Conservation (phyloP, 2,113 vertebrate species). For the Falcunculus frontatus region DNA sequence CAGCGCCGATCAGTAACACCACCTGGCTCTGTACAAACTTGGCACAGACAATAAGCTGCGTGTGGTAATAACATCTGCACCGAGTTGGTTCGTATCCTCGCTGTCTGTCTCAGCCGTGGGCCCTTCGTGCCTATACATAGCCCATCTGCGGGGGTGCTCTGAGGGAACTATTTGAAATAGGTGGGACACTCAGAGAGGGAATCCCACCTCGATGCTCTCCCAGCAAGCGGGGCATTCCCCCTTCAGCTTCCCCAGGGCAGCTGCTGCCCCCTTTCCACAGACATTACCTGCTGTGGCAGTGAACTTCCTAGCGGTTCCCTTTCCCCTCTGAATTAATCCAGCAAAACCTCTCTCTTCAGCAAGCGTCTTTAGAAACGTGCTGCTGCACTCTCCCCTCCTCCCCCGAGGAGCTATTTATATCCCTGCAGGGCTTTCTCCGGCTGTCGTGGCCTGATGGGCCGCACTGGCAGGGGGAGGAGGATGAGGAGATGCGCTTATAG, state of each 20-base stretch:
- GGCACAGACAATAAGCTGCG: neutral
- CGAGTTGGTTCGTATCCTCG: neutral
- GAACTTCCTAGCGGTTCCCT: neutral
- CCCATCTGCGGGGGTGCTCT: neutral
- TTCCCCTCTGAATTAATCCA: neutral
- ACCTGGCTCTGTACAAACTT: neutral
- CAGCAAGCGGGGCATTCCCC: neutral
- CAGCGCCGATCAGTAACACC: neutral
- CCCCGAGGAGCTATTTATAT: constrained; percentile 56
- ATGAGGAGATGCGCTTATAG: neutral
- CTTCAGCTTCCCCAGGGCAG: neutral
- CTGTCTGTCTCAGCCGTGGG: neutral
- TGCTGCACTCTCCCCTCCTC: constrained; percentile 4
- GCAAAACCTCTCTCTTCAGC: constrained; percentile 29
- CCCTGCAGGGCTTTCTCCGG: constrained; percentile 51
- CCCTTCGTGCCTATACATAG: neutral
- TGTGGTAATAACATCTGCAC: neutral
- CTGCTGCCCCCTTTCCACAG: neutral
- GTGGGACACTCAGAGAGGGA: neutral
- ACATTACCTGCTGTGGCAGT: neutral
- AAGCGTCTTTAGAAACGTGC: constrained; percentile 35
- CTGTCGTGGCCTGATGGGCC: neutral
- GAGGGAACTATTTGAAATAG: neutral
- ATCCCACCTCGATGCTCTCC: neutral
- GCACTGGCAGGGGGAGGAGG: neutral